A percentile compares a stretch with the other conserved stretches of the same genome.
Evolutionary conservation across 2,888 invertebrate genomes (phyloP).

Genomic region (Eustalomyia histrio): DNA sequence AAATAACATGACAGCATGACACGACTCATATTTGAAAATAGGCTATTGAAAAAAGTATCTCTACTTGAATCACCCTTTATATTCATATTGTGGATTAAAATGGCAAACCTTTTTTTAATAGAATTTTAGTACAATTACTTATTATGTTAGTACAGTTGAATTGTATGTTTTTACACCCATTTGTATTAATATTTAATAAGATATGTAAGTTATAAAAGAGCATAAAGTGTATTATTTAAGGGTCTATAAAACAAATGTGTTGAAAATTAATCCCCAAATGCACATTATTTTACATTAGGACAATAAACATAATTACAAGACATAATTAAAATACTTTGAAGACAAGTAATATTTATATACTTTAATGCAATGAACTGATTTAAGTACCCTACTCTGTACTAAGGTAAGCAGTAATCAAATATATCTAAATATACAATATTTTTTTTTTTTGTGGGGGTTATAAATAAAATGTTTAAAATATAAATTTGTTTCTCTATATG

Average conservation of each 20-base stretch:
- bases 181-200: neutral
- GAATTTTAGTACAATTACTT: constrained; percentile 20
- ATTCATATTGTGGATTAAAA: constrained; percentile 20
- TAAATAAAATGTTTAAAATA: no score
- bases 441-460: no score
- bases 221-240: neutral
- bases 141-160: neutral
- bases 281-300: constrained; percentile 54
- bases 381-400: neutral
- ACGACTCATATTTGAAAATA: no score
- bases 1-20: no score
- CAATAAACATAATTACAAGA: constrained; percentile 51
- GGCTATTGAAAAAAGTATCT: no score
- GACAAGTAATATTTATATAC: neutral
- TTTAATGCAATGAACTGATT: neutral
- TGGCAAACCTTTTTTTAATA: constrained; percentile 39
- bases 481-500: no score
- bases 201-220: neutral
- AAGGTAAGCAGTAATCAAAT: neutral
- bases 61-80: no score
- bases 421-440: neutral
- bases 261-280: constrained; percentile 59
- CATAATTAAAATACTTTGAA: constrained; percentile 22
- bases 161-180: neutral
- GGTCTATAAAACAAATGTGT: constrained; percentile 28